Conservation (phyloP, 2,797 vertebrate genomes). For the Cephalopachus bancanus region DNA sequence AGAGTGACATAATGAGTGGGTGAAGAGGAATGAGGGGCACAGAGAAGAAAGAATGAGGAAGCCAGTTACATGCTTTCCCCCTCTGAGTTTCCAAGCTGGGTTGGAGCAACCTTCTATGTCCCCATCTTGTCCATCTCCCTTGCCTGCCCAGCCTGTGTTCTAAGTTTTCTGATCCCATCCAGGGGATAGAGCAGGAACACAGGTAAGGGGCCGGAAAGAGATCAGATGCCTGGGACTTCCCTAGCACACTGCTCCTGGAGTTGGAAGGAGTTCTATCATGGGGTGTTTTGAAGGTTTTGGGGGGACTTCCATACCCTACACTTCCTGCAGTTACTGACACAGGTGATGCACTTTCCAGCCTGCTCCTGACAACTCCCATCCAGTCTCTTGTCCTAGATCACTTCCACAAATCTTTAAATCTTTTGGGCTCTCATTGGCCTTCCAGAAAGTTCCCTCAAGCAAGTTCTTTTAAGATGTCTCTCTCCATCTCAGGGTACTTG, state of each 20-base stretch:
- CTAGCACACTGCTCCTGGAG: not conserved
- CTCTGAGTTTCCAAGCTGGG: not conserved
- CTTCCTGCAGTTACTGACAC: not conserved
- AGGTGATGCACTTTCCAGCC: not conserved
- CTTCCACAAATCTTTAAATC: not conserved
- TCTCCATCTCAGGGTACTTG: not conserved
- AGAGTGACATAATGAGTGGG: not conserved
- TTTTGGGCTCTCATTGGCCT: not conserved
- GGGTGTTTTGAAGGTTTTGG: not conserved
- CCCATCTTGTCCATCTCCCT: no score
- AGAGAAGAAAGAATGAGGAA: not conserved
- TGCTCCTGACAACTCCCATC: not conserved
- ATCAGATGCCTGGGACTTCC: not conserved
- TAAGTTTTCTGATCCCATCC: not conserved
- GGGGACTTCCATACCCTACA: not conserved
- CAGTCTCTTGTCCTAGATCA: not conserved
- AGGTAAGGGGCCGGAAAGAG: not conserved
- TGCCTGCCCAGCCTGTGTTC: not conserved
- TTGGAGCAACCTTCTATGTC: not conserved
- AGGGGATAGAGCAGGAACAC: not conserved
- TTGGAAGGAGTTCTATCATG: not conserved
- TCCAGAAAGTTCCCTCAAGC: not conserved
- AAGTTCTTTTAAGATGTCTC: not conserved
- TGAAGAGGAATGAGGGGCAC: not conserved
- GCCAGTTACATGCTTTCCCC: not conserved